Evolutionary conservation across 2,113 vertebrate genomes (phyloP).

Genomic region (Symphodus melops): DNA sequence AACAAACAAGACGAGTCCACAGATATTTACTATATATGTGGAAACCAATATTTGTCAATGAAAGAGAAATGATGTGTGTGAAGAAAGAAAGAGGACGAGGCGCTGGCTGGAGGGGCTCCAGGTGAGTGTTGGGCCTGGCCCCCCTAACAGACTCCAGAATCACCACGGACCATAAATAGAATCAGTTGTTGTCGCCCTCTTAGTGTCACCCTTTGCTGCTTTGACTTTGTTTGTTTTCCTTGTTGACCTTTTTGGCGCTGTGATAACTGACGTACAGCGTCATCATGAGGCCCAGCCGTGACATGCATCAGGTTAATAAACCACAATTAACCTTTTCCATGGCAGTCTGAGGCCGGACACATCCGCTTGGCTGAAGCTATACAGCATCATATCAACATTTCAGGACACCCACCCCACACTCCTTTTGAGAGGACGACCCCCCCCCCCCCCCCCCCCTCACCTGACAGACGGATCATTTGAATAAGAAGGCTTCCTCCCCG

Average conservation of each 20-base stretch:
- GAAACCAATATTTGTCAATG: too few relatives aligned
- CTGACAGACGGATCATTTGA: conserved; percentile 7
- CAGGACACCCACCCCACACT: not conserved
- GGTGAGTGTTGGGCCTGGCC: too few relatives aligned
- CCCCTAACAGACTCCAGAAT: too few relatives aligned
- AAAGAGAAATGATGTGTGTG: too few relatives aligned
- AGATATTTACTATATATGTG: too few relatives aligned
- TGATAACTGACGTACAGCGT: not conserved
- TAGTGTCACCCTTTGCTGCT: not conserved
- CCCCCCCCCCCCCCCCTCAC: not conserved
- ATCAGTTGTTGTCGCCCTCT: not conserved
- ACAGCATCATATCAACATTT: not conserved
- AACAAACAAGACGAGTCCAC: too few relatives aligned
- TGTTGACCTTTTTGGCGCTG: not conserved
- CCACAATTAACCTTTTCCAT: not conserved
- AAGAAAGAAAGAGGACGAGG: too few relatives aligned
- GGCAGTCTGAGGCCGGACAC: not conserved
- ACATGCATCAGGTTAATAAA: not conserved
- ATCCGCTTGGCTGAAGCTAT: too few relatives aligned
- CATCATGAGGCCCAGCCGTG: not conserved
- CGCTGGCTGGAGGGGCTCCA: too few relatives aligned
- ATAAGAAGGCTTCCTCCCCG: not conserved
- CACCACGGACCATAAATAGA: too few relatives aligned
- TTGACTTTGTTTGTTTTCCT: not conserved
- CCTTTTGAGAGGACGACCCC: not conserved